Conservation (phyloP, 2,113 vertebrate species). For the Papio anubis region DNA sequence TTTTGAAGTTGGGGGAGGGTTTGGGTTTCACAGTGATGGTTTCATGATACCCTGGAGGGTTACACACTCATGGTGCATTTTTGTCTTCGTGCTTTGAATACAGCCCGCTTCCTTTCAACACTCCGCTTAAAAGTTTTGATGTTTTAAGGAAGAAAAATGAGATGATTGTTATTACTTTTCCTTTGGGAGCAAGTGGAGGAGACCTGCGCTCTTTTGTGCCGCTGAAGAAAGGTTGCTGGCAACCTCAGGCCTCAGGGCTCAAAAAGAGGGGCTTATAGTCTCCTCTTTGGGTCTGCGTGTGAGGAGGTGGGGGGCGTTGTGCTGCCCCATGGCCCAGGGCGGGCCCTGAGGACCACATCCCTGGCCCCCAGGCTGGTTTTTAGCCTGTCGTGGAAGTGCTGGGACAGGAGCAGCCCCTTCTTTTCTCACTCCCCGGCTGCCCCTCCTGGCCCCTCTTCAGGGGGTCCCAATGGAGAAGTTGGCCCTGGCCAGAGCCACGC, state of each 20-base stretch:
- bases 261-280: neutral
- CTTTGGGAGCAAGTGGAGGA: neutral
- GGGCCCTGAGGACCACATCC: neutral
- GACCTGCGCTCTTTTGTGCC: neutral
- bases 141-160: constrained; percentile 56
- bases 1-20: neutral
- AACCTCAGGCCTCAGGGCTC: neutral
- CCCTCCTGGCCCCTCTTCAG: neutral
- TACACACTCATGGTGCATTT: neutral
- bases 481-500: neutral
- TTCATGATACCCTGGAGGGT: constrained; percentile 16
- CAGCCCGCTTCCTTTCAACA: neutral
- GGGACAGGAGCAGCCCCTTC: neutral
- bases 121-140: constrained; percentile 19
- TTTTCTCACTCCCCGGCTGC: neutral
- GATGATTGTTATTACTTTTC: neutral
- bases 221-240: neutral
- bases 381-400: no score
- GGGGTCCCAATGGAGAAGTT: neutral
- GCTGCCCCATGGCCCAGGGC: neutral
- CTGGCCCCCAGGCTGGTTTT: neutral
- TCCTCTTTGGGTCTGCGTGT: neutral
- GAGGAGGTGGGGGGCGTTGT: neutral
- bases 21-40: constrained; percentile 6
- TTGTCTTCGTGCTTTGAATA: constrained; percentile 34